Evolutionary conservation across 2,888 invertebrate genomes (phyloP).

Genomic region (Cantharis nigra): DNA sequence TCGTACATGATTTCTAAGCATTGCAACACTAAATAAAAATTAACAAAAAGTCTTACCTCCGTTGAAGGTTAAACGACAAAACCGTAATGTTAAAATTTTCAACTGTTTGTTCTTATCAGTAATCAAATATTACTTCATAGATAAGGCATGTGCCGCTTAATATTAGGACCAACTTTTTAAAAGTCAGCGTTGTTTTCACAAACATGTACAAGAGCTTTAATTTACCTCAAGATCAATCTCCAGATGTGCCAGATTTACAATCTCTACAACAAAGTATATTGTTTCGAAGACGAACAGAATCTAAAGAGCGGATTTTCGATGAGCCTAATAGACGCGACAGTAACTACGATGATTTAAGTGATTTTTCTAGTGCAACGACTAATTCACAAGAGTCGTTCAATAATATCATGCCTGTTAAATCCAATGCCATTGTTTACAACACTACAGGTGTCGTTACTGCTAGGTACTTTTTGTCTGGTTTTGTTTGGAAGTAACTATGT

Average conservation of each 20-base stretch:
- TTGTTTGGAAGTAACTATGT: background rate
- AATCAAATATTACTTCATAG: background rate
- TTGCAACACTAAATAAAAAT: background rate
- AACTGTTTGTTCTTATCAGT: background rate
- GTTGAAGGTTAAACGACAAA: background rate
- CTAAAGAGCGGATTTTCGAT: constrained; percentile 37
- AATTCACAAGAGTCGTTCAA: constrained; percentile 10
- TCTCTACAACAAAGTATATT: constrained; percentile 42
- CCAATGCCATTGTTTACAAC: constrained; percentile 5
- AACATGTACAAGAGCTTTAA: constrained; percentile 21
- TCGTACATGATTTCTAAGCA: no score
- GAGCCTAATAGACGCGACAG: constrained; percentile 27
- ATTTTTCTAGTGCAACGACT: constrained; percentile 17
- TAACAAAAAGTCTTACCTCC: background rate
- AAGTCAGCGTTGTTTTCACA: background rate
- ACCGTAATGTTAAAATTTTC: background rate
- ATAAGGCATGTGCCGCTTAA: background rate
- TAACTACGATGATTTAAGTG: constrained; percentile 40
- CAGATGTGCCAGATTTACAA: constrained; percentile 45
- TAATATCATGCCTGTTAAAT: constrained; percentile 1
- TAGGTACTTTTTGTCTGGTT: background rate
- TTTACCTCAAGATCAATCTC: constrained; percentile 44
- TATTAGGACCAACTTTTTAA: background rate
- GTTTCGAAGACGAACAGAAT: constrained; percentile 44
- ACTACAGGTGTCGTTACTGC: background rate